Evolutionary conservation across 2,888 invertebrate genomes (phyloP).

Genomic region (Phlogophora meticulosa): DNA sequence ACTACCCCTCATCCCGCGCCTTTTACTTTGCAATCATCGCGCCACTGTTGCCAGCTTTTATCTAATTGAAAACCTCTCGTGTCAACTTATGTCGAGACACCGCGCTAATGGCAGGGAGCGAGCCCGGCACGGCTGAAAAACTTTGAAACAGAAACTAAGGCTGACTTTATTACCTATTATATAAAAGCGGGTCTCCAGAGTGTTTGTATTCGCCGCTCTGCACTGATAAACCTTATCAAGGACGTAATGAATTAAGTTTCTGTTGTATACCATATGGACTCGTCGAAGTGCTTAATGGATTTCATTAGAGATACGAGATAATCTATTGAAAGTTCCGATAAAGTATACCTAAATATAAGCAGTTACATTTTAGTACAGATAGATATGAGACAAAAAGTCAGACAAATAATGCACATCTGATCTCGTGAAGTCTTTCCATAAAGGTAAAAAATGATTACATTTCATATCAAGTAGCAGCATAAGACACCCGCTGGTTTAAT

Average conservation of each 20-base stretch:
- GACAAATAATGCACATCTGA: constrained; percentile 23
- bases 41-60: constrained; percentile 58
- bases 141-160: constrained; percentile 21
- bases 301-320: constrained; percentile 18
- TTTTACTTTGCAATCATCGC: constrained; percentile 65
- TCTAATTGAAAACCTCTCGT: constrained; percentile 61
- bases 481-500: constrained; percentile 76
- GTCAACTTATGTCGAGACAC: constrained; percentile 54
- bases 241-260: constrained; percentile 78
- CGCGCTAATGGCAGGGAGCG: constrained; percentile 39
- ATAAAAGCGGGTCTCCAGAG: constrained; percentile 19
- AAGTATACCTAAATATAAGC: constrained; percentile 56
- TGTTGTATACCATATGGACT: constrained; percentile 70
- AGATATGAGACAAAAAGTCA: background rate
- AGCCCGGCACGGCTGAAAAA: constrained; percentile 31
- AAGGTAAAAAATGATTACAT: constrained; percentile 63
- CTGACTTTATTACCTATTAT: constrained; percentile 22
- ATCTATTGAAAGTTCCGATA: constrained; percentile 20
- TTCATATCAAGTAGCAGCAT: constrained; percentile 70
- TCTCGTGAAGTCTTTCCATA: constrained; percentile 26
- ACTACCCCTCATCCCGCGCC: constrained; percentile 46
- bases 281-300: constrained; percentile 67
- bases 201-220: constrained; percentile 16
- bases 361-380: constrained; percentile 38
- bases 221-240: constrained; percentile 76